phyloP scores from a whole-genome alignment of 2,797 vertebrate genomes.

The Astyanax mexicanus region DNA sequence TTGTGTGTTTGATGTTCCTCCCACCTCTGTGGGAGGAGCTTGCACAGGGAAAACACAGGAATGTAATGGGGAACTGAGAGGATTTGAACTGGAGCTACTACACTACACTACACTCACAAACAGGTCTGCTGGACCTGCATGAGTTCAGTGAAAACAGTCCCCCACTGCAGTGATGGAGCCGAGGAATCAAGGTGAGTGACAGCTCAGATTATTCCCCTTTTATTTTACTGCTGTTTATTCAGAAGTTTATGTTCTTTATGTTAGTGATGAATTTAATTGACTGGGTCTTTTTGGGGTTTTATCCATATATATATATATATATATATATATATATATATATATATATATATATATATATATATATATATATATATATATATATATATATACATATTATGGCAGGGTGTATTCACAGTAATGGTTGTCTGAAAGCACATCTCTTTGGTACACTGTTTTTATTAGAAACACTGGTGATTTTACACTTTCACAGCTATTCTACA shows the following conservation, averaged over 20 bases:
- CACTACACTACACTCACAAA: no score
- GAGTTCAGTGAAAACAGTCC: conserved; percentile 14
- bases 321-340: no score
- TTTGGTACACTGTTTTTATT: no score
- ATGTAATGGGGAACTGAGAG: conserved; percentile 29
- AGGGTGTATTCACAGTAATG: not conserved
- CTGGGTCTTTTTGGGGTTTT: not conserved
- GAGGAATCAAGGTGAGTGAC: conserved; percentile 76
- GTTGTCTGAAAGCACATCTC: not conserved
- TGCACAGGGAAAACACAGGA: not conserved
- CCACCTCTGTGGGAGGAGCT: not conserved
- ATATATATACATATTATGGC: no score
- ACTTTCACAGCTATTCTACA: not conserved
- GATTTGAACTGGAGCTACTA: conserved; percentile 26
- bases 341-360: no score
- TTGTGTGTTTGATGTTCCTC: not conserved
- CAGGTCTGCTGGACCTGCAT: conserved; percentile 24
- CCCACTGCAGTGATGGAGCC: conserved; percentile 71
- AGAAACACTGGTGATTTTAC: not conserved
- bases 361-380: no score
- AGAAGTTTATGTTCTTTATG: no score
- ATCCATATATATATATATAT: no score
- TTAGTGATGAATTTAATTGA: not conserved
- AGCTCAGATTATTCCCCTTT: not conserved
- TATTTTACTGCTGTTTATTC: not conserved